These are phyloP conservation scores for Eulemur rubriventer DNA, from an alignment of 2,797 vertebrate species.

Conservation along the genomic window DNA sequence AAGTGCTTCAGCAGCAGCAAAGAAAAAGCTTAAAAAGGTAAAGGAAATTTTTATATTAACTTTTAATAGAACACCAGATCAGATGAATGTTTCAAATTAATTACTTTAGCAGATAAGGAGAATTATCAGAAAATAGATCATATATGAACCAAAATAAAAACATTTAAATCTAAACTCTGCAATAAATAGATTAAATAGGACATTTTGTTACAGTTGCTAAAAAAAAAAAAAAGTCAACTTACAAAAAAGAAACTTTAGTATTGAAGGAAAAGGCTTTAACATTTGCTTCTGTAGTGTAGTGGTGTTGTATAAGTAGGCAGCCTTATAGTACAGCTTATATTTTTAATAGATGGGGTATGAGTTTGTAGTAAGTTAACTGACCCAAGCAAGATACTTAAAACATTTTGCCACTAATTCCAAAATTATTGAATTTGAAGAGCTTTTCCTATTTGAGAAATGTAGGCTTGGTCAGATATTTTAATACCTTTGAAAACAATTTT, in stretches of 20 bases:
- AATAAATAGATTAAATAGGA: conserved; percentile 13
- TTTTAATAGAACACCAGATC: background rate
- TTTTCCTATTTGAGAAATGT: background rate
- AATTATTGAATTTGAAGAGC: background rate
- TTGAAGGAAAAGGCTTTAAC: background rate
- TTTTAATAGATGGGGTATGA: background rate
- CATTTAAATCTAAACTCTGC: conserved; percentile 49
- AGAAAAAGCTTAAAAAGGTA: conserved; percentile 89
- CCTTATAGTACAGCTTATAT: background rate
- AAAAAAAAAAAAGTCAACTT: background rate
- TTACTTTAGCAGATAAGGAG: background rate
- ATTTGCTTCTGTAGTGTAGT: background rate
- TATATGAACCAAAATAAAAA: background rate
- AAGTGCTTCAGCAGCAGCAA: conserved; percentile 78
- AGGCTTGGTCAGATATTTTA: background rate
- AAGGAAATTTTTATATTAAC: background rate
- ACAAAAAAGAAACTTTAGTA: background rate
- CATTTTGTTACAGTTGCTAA: background rate
- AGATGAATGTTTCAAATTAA: conserved; percentile 10
- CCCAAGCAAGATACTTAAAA: background rate
- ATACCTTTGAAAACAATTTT: background rate
- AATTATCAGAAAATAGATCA: background rate
- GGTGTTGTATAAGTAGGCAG: background rate
- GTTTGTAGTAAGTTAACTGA: background rate
- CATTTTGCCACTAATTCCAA: background rate